Base-by-base conservation (phyloP, 1,140 invertebrate genomes). In the Radopholus similis region DNA sequence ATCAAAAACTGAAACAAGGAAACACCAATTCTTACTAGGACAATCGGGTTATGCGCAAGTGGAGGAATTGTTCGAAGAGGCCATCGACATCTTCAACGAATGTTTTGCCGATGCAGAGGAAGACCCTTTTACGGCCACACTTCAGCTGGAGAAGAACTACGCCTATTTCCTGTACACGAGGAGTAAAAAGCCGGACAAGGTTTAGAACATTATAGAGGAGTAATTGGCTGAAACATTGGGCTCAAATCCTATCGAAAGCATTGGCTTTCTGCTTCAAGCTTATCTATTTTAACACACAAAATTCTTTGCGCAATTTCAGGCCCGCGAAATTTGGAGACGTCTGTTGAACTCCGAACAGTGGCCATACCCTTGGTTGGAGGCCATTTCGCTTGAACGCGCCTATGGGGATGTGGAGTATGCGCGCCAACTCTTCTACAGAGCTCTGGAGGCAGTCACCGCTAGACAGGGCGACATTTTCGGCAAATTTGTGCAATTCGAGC, bases 131-230 rank as follows among this genome's bases (percentile, higher is more conserved):
- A 74, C 76, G 28, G 47, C 30, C 2, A 51, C 28, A 35, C 26
- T 56, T 6, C 26, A 34, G 35, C 72, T 77, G 23, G 28, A 58
- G 21, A 73, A 68, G 35, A 74, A 67, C 53, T 75, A 40, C 37
- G 73, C 73, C 5, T 74, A 67, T 47, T 75, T 77, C 54, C 35
- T 77, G 13, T 73, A 73, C 18, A 57, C 73, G 21, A 73, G 62
- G 34, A n/a, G 40, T 6, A 68, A 75, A n/a, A 49, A 72, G 30
- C 8, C 40, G 34, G 69, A 62, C 49, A 28, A 73, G 68, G 72
- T 72, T 65, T 30, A n/a, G n/a, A n/a, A n/a, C n/a, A n/a, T n/a
- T n/a, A n/a, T n/a, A n/a, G n/a, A n/a, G n/a, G n/a, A n/a, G n/a
- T n/a, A n/a, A n/a, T n/a, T n/a, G n/a, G n/a, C n/a, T n/a, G n/a